These are phyloP conservation scores for Artibeus lituratus DNA, from an alignment of 2,797 vertebrate species.

Conservation along the genomic window DNA sequence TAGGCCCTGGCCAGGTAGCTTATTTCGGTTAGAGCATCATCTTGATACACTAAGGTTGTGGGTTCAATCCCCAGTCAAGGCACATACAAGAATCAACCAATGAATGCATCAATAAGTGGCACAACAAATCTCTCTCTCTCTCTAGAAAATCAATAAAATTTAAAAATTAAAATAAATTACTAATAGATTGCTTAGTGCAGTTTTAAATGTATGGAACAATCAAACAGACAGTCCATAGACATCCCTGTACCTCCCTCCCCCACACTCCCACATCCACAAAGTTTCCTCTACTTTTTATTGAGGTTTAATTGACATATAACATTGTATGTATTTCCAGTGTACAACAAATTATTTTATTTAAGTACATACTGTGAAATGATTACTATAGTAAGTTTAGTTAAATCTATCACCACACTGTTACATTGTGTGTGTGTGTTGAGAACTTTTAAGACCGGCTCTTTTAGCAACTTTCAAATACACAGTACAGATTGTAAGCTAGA, in stretches of 20 bases:
- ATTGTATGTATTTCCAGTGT: neutral
- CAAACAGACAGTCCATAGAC: neutral
- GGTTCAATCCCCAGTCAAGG: neutral
- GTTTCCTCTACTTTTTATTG: neutral
- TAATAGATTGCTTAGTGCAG: neutral
- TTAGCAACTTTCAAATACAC: neutral
- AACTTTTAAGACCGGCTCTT: neutral
- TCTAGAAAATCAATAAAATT: neutral
- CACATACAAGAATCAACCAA: neutral
- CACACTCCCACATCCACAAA: neutral
- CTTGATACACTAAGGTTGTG: neutral
- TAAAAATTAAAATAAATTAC: neutral
- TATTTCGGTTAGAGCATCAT: neutral
- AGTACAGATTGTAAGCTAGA: neutral
- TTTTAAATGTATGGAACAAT: slow-evolving; percentile 1
- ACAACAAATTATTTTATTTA: neutral
- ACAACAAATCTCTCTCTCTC: neutral
- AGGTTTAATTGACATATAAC: neutral
- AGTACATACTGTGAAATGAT: neutral
- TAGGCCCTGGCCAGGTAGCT: neutral
- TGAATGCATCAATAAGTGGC: neutral
- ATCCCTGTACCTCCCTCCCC: neutral
- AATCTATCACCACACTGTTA: neutral
- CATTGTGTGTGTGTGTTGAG: neutral
- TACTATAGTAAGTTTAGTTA: neutral